Base-by-base conservation (phyloP, 2,888 invertebrate genomes). In the Heliconius hortense region DNA sequence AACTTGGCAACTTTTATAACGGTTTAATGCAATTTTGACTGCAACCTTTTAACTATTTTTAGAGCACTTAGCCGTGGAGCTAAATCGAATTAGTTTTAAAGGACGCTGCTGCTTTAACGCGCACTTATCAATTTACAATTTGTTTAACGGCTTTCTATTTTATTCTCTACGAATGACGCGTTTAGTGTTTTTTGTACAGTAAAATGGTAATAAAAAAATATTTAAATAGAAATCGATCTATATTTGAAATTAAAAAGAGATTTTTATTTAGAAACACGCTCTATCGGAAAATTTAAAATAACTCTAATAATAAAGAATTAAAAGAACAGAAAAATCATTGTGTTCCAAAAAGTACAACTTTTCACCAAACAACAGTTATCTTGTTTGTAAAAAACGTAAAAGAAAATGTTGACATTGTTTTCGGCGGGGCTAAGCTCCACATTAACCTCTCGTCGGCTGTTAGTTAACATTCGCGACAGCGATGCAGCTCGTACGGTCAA, bases 391-490 rank as follows among this genome's bases (percentile, higher is more conserved):
- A 83, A 84, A 84, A 86, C 85, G 85, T 80, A 81, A 81, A 81
- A 84, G 78, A 83, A 86, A 85, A 87, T 86, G 86, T 83, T 84
- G 84, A 86, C 88, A 88, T 87, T 90, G 90, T 90, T 88, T 86
- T 84, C 86, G 84, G 83, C 81, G 80, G 81, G 84, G 88, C 87
- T 90, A 90, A 91, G 90, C 90, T 85, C 85, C 79, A 88, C 91
- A 91, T 91, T 91, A 92, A 89, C 91, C 90, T 90, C 86, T 87
- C 85, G 88, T 85, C 86, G 86, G 83, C 83, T 83, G 82, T 86
- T 89, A 87, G 88, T 91, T 91, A 90, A 89, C 90, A 89, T 89
- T 89, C 89, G 85, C 78, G 79, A 77, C 76, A 77, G 78, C 82
- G 79, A 75, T 77, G 80, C 78, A 77, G 60, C 79, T 79, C 80